Conservation (phyloP, 2,888 invertebrate species). For the Tribolium freemani region DNA sequence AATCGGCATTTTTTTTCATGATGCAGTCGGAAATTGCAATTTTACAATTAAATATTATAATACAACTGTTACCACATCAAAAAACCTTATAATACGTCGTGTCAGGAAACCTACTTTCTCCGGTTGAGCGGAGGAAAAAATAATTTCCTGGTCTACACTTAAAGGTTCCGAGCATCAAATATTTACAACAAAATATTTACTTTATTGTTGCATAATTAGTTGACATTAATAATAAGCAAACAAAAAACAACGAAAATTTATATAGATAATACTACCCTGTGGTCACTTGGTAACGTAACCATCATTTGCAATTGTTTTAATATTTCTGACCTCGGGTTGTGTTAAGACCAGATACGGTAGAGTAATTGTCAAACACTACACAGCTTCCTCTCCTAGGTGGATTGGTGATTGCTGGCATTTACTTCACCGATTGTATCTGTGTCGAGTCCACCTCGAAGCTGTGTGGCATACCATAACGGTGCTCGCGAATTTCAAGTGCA, state of each 20-base stretch:
- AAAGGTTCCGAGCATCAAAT: not conserved
- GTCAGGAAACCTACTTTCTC: not conserved
- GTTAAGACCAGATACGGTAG: not conserved
- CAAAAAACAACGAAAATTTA: too few relatives aligned
- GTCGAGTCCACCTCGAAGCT: not conserved
- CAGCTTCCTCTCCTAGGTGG: not conserved
- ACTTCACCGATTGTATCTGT: not conserved
- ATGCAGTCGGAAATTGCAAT: too few relatives aligned
- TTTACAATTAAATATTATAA: too few relatives aligned
- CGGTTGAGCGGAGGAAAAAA: not conserved
- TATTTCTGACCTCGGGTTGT: slow-evolving; percentile 9
- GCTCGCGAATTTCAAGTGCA: not conserved
- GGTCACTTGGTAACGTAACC: not conserved
- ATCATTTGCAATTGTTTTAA: slow-evolving; percentile 9
- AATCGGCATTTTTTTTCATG: too few relatives aligned
- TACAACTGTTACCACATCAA: not conserved
- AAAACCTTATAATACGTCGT: not conserved
- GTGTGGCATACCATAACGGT: not conserved
- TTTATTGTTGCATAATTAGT: not conserved
- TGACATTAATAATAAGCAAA: too few relatives aligned
- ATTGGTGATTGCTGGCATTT: not conserved
- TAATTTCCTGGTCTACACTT: not conserved
- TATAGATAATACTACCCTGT: too few relatives aligned
- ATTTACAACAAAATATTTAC: not conserved
- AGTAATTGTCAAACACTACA: not conserved